Evolutionary conservation across 2,797 vertebrate genomes (phyloP).

Genomic region (Karalla daura): DNA sequence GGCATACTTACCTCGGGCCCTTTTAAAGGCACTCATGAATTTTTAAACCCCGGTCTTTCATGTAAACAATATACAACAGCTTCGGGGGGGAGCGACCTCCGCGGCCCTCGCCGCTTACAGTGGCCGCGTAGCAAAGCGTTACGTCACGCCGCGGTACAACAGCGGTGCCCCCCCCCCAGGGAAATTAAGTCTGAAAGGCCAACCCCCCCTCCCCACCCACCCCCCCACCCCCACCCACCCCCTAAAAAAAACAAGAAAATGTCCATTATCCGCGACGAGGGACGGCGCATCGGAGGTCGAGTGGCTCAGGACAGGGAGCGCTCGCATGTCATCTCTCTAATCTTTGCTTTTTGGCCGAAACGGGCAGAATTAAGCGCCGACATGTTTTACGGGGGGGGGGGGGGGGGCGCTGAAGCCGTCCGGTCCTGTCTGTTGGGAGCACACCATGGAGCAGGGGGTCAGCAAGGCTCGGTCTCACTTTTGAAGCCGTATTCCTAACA

Average conservation of each 20-base stretch:
- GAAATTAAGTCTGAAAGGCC: conserved; percentile 61
- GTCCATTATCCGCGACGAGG: conserved; percentile 23
- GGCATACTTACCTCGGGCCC: background rate
- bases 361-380: background rate
- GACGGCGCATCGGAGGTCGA: background rate
- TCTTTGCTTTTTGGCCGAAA: background rate
- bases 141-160: conserved; percentile 39
- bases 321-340: background rate
- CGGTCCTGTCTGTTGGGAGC: background rate
- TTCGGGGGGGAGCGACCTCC: conserved; percentile 35
- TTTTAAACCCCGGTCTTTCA: conserved; percentile 37
- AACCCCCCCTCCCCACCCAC: too few species aligned
- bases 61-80: conserved; percentile 25
- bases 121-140: conserved; percentile 47
- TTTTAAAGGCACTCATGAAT: conserved; percentile 32
- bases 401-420: background rate
- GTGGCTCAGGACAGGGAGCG: background rate
- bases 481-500: background rate
- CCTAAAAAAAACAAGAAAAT: conserved; percentile 31
- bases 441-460: background rate
- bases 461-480: background rate
- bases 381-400: background rate
- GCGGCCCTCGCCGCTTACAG: conserved; percentile 40
- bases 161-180: conserved; percentile 17
- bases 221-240: too few species aligned